These are phyloP conservation scores for Chromis chromis DNA, from an alignment of 2,797 vertebrate genomes.

Conservation along the genomic window DNA sequence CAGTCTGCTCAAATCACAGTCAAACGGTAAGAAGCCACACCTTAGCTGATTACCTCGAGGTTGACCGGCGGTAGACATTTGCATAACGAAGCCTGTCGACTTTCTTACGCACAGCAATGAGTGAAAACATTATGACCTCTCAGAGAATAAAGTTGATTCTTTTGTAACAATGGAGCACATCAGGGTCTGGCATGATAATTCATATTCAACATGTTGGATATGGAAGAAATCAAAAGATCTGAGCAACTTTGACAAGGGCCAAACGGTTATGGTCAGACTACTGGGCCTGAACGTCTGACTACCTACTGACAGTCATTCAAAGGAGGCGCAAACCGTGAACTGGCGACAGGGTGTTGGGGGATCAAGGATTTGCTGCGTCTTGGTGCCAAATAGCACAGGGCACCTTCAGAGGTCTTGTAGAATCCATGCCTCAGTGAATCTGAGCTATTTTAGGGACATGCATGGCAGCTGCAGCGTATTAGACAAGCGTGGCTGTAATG, in stretches of 20 bases:
- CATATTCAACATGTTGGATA: neutral
- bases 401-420: no score
- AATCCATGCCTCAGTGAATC: no score
- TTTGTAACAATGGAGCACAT: neutral
- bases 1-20: slow-evolving; percentile 56
- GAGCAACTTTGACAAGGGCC: no score
- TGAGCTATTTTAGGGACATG: no score
- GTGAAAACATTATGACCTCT: neutral
- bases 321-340: no score
- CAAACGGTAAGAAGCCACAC: slow-evolving; percentile 42
- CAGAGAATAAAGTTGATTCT: neutral
- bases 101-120: neutral
- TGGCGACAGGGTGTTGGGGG: no score
- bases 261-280: neutral
- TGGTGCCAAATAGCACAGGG: no score
- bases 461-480: no score
- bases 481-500: no score
- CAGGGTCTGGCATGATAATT: neutral
- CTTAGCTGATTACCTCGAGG: slow-evolving; percentile 17
- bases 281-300: neutral
- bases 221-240: neutral
- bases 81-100: neutral
- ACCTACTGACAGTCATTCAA: no score
- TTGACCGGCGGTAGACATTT: slow-evolving; percentile 3
- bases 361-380: no score